Evolutionary conservation across 2,113 vertebrate genomes (phyloP), one percentile per base, ranked within the genome.

Genomic region (Nipponia nippon): DNA sequence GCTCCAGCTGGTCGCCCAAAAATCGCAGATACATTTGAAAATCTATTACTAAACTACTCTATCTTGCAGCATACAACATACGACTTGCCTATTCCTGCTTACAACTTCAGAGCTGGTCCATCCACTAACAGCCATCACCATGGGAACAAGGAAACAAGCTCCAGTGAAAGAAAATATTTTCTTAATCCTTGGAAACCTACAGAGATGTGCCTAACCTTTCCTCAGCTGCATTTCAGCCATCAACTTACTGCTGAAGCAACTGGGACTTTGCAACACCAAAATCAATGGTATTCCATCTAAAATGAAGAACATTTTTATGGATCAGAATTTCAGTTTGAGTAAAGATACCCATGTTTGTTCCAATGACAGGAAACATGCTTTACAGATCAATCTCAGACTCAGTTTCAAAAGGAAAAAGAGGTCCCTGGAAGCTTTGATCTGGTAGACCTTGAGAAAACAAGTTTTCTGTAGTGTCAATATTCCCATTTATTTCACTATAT

Each of bases 141-240:
- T 62, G 83, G 84, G 91, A 97, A 80, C 89, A 94, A 63, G 26
- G 76, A 86, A 93, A 87, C 69, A 72, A 85, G 73, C 38, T 89
- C 30, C n/a, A 89, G 36, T 16, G 26, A 85, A 29, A 92, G 16
- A 88, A 90, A 94, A 52, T 56, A 85, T 73, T 77, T 79, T n/a
- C 70, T 87, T 66, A 56, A 71, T 82, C 46, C 36, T 77, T 78
- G 49, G 83, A 88, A 90, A 42, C 20, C 70, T 25, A 36, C 18
- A 52, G 42, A 81, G 67, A 69, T 36, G 30, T 70, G 16, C 11
- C 55, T 58, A 36, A 36, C 69, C 29, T 71, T 62, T 32, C 55
- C 32, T 80, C 71, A 22, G n/a, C 6, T 53, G 47, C 9, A 56
- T 80, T 91, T 89, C 70, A 76, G 69, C n/a, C 59, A 49, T 5